Percentiles rank a stretch among this genome's conserved stretches.
These are phyloP conservation scores for Heliconius congener DNA, from an alignment of 1,140 invertebrate species.

Conservation along the genomic window DNA sequence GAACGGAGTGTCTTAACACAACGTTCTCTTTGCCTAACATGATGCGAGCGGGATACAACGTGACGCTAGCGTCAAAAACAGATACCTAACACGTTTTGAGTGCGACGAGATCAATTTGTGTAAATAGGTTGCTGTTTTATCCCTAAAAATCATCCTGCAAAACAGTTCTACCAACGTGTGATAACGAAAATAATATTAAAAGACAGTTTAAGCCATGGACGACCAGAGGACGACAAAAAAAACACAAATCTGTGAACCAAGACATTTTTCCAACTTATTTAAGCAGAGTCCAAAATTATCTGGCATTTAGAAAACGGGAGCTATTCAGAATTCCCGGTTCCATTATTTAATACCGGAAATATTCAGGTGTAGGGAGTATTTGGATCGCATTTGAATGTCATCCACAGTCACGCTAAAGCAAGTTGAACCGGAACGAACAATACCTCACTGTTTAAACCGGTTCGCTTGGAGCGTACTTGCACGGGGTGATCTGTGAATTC, in stretches of 20 bases:
- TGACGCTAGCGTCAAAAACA: too few species aligned
- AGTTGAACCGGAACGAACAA: constrained; percentile 16
- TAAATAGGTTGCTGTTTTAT: not conserved
- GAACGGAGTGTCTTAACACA: too few species aligned
- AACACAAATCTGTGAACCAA: not conserved
- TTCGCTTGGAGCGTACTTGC: constrained; percentile 11
- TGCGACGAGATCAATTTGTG: not conserved
- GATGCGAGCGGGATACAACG: too few species aligned
- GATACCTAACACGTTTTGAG: too few species aligned
- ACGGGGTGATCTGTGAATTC: constrained; percentile 13
- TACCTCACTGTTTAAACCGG: constrained; percentile 11
- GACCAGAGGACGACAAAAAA: not conserved
- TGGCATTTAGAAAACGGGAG: not conserved
- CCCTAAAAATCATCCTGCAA: not conserved
- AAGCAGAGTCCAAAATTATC: not conserved
- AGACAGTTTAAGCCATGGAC: not conserved
- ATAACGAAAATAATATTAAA: not conserved
- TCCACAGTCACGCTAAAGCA: not conserved
- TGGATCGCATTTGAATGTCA: constrained; percentile 17
- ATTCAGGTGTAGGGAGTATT: constrained; percentile 13
- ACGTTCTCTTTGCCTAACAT: too few species aligned
- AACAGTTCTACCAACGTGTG: not conserved
- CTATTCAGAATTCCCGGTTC: not conserved
- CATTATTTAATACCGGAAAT: constrained; percentile 18
- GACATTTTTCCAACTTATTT: not conserved